A percentile compares a stretch with the other conserved stretches of the same genome.
Evolutionary conservation across 2,113 vertebrate species (phyloP).

Genomic region (Geococcyx californianus): DNA sequence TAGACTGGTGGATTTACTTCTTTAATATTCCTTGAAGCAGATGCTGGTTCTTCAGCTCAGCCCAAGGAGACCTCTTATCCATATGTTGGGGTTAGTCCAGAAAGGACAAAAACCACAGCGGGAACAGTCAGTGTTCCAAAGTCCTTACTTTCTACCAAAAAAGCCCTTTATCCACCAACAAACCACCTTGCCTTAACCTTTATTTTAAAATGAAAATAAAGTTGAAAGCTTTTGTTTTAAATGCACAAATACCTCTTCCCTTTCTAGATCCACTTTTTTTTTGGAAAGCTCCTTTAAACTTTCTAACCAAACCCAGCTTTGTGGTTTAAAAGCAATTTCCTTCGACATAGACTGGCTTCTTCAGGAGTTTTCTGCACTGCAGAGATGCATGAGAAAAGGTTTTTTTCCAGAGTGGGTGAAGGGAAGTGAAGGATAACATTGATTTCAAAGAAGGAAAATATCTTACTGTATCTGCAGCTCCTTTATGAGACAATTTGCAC

Average conservation of each 20-base stretch:
- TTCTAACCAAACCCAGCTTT: conserved; percentile 24
- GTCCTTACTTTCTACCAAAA: conserved; percentile 69
- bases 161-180: conserved; percentile 55
- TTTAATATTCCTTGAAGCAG: conserved; percentile 36
- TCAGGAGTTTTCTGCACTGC: conserved; percentile 25
- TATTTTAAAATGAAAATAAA: conserved; percentile 65
- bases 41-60: conserved; percentile 50
- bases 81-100: not conserved
- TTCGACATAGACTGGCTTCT: not conserved
- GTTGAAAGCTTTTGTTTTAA: conserved; percentile 70
- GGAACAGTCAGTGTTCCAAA: conserved; percentile 12
- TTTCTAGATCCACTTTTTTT: conserved; percentile 32
- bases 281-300: conserved; percentile 24
- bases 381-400: not conserved
- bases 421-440: conserved; percentile 49
- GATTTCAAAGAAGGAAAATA: conserved; percentile 58
- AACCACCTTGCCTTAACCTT: conserved; percentile 74
- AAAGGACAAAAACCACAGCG: conserved; percentile 21
- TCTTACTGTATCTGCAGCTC: conserved; percentile 63
- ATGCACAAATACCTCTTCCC: conserved; percentile 73
- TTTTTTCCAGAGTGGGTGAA: not conserved
- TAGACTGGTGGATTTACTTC: conserved; percentile 51
- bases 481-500: conserved; percentile 77
- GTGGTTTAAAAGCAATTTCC: conserved; percentile 49
- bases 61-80: conserved; percentile 9